Conservation (phyloP, 2,888 invertebrate genomes). For the Pseudococcus viburni region DNA sequence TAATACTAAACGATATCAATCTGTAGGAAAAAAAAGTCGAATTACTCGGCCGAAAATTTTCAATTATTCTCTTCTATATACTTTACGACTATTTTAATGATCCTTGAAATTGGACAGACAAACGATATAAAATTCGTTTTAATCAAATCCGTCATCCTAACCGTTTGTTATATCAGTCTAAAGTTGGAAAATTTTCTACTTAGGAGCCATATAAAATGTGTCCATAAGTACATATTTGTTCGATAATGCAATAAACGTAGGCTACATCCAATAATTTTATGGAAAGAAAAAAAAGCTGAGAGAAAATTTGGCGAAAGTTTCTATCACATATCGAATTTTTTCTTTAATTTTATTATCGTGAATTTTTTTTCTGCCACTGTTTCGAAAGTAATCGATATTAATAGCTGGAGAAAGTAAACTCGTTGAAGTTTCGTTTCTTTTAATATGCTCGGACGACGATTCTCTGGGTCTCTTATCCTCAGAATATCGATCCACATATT, state of each 20-base stretch:
- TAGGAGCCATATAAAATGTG: not conserved
- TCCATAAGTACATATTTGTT: not conserved
- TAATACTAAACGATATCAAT: too few species aligned
- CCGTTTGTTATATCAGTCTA: not conserved
- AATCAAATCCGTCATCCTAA: not conserved
- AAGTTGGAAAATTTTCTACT: not conserved
- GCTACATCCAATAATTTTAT: not conserved
- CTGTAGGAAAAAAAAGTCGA: not conserved
- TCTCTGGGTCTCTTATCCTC: not conserved
- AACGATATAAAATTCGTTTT: not conserved
- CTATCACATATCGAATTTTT: not conserved
- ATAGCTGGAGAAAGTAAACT: not conserved
- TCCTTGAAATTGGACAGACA: not conserved
- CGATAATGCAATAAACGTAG: not conserved
- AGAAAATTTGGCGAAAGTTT: not conserved
- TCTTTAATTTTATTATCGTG: not conserved
- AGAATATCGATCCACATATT: not conserved
- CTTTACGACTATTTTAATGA: not conserved
- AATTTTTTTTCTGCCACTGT: not conserved
- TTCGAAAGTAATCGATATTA: not conserved
- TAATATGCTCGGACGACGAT: not conserved
- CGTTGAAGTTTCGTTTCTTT: not conserved
- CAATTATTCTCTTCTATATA: too few species aligned
- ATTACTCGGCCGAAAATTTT: not conserved
- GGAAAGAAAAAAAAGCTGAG: not conserved